Evolutionary conservation across 2,888 invertebrate species (phyloP), one percentile per base, ranked within the genome.

Genomic region (Eumerus sabulonum): DNA sequence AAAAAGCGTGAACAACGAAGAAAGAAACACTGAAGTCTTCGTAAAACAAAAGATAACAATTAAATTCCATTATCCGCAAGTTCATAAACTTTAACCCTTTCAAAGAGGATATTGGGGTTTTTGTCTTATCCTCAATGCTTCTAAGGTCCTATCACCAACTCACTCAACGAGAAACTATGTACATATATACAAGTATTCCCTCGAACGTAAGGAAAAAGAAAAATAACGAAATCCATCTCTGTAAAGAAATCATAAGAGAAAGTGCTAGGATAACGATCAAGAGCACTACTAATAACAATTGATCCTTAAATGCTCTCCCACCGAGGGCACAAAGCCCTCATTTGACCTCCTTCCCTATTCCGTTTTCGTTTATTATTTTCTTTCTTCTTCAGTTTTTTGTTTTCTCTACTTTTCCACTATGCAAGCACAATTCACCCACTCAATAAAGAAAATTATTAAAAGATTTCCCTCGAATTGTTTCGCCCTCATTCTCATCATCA

Each of bases 371-470:
- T 47, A 13, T 40, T 13, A 50, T 13, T 66, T 67, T 53, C 36
- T 19, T 13, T 54, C 56, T 14, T 11, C 5, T 12, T 14, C n/a
- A 13, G 18, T 42, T 36, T 27, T 14, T 54, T 16, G 13, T 62
- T 56, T 36, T 27, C 35, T 68, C 40, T 11, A n/a, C 40, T 40
- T 40, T 68, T 63, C 35, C 47, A 53, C 19, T 57, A 35, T 70
- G 40, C 59, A 76, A 76, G 70, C 70, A n/a, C n/a, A 76, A 57
- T 57, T 63, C 53, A 38, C 45, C 67, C 62, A 63, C 57, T 63
- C 63, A 63, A 70, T 70, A 64, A 70, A 59, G 74, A 63, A 68
- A 74, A 76, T 70, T 70, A 70, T 64, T 76, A 64, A 70, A 70
- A 53, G 76, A 76, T 76, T 76, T 64, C 57, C 56, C 36, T 70